Evolutionary conservation across 2,888 invertebrate species (phyloP), one percentile per base, ranked within the genome.

Genomic region (Willowsia nigromaculata): DNA sequence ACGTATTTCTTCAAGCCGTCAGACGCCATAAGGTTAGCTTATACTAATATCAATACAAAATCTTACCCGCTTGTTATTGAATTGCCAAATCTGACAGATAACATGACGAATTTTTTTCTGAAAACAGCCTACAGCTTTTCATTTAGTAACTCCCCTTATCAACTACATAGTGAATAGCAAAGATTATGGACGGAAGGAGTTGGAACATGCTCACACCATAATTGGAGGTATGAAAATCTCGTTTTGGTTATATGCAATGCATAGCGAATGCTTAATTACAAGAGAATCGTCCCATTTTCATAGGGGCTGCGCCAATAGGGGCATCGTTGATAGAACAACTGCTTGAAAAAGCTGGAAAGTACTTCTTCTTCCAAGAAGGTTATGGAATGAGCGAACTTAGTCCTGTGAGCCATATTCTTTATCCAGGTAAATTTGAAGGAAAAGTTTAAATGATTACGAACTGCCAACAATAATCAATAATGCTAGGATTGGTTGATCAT

Each of bases 11-110:
- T 1, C 62, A 89, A 22, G 88, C 90, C 6, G 88, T 92, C 11
- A 78, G 91, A 25, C 40, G 74, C 11, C 92, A 92, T 37, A 90
- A 90, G 76, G 85, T n/a, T n/a, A n/a, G n/a, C n/a, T n/a, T n/a
- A n/a, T n/a, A n/a, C n/a, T n/a, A n/a, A n/a, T n/a, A n/a, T n/a
- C n/a, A n/a, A n/a, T 90, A 83, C 78, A 5, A 30, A 22, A 15
- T 6, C 7, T 62, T 30, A 27, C 13, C 7, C 6, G 2, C 22
- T 25, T 15, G 13, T 7, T 3, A 59, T 25, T 7, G 13, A 53
- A 53, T 53, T 53, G n/a, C 15, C 15, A 65, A 65, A 65, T 30
- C 13, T 33, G 13, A 30, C n/a, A n/a, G 9, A 13, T 13, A 65
- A 15, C 30, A n/a, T 37, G 40, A 62, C 1, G 11, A 30, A 4